Base-by-base conservation (phyloP, 2,797 vertebrate genomes). In the Eleutherodactylus coqui region DNA sequence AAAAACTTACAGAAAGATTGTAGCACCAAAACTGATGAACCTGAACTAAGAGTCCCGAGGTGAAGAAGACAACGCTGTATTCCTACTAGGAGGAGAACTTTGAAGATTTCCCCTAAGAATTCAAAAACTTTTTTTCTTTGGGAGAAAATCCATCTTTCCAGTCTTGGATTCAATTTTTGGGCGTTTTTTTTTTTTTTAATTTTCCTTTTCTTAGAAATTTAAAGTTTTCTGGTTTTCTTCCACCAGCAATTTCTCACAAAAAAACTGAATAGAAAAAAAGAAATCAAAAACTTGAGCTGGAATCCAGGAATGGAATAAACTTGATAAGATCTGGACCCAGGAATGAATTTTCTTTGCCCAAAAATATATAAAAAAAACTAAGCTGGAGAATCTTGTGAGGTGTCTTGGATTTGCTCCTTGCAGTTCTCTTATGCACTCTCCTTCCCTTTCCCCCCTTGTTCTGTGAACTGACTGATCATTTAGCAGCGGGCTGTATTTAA, bases 391-490 rank as follows among this genome's bases (percentile, higher is more conserved):
- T 73, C 43, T 80, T 47, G 21, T 62, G 16, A 27, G n/a, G 8
- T 7, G 5, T 36, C 0, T 64, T 86, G 41, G 55, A 76, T 72
- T 13, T 51, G 38, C 7, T 77, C 79, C 58, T 75, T 82, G 47
- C 73, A 41, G 58, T 38, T 60, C 76, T 78, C 36, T 41, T 32
- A 41, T 51, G 75, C 47, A 41, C 67, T 70, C 27, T 49, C 79
- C 53, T 38, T 64, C 53, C 85, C 76, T 13, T 53, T 75, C 24
- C 47, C 32, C 83, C 80, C 84, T 85, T 79, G 76, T 85, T 79
- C 85, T 78, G 51, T 38, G 43, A 43, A 76, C 80, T 82, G 79
- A 82, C 62, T 78, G 85, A 43, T 86, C 77, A 80, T 75, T 81
- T 64, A 29, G 80, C 81, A 14, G 73, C 6, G 36, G 72, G 69